These are phyloP conservation scores for Euschistus heros DNA, from an alignment of 1,140 invertebrate genomes.

Conservation along the genomic window DNA sequence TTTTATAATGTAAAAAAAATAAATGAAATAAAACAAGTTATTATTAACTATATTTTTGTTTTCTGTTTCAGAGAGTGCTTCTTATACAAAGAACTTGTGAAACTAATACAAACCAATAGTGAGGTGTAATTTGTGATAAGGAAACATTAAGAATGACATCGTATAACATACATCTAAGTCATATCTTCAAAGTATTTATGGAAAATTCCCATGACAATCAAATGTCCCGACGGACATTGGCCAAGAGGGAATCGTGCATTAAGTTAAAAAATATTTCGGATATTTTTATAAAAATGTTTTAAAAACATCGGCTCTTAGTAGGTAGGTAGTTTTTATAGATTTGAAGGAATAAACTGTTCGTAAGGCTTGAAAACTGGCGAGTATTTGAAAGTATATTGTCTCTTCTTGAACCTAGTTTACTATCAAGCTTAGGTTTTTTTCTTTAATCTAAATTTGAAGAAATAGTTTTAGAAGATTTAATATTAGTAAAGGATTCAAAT, in stretches of 20 bases:
- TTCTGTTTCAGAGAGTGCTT: constrained; percentile 42
- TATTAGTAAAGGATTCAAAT: no score
- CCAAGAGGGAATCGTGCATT: constrained; percentile 1
- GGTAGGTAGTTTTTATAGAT: constrained; percentile 8
- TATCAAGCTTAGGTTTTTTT: no score
- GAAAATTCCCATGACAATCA: background rate
- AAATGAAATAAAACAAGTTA: no score
- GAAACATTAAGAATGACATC: background rate
- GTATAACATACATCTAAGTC: background rate
- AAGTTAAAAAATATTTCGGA: constrained; percentile 1
- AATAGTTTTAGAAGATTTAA: no score
- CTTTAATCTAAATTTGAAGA: no score
- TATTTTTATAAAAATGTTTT: constrained; percentile 3
- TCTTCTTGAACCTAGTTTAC: no score
- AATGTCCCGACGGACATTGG: constrained; percentile 1
- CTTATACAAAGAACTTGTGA: constrained; percentile 45
- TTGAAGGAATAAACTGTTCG: no score
- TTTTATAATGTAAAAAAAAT: no score
- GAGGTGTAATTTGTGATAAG: constrained; percentile 2
- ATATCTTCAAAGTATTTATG: constrained; percentile 1
- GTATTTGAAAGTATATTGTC: no score
- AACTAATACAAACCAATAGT: constrained; percentile 26
- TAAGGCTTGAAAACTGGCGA: no score
- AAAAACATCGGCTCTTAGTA: constrained; percentile 17
- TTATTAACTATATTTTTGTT: constrained; percentile 6